Evolutionary conservation across 2,888 invertebrate species (phyloP).

Genomic region (Andrena flavipes): DNA sequence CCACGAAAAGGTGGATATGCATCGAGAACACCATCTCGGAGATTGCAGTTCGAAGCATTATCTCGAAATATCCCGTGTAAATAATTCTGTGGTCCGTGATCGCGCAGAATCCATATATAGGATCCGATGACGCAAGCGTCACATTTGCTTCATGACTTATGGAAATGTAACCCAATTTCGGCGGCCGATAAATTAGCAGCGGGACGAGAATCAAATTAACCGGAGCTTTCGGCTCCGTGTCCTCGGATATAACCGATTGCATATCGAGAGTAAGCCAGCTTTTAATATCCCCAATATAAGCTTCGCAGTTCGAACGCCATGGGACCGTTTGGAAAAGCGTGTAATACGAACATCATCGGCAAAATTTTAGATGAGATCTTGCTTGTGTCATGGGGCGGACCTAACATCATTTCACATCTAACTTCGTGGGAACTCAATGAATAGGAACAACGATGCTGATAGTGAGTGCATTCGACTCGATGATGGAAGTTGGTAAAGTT

Average conservation of each 20-base stretch:
- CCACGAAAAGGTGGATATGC: neutral
- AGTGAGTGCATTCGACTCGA: too few relatives aligned
- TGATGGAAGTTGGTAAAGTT: too few relatives aligned
- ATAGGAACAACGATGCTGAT: too few relatives aligned
- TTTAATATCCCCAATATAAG: slow-evolving; percentile 18
- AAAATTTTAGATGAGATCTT: neutral
- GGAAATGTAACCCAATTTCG: slow-evolving; percentile 49
- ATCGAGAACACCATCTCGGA: neutral
- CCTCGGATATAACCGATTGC: slow-evolving; percentile 2
- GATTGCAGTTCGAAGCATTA: too few relatives aligned
- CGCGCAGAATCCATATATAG: slow-evolving; percentile 15
- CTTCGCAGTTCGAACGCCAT: neutral
- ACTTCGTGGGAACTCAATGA: too few relatives aligned
- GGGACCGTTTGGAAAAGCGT: neutral
- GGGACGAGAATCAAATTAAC: slow-evolving; percentile 52
- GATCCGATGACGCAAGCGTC: slow-evolving; percentile 30
- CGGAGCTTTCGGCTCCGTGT: slow-evolving; percentile 13
- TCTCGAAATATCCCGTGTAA: neutral
- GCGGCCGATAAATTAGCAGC: slow-evolving; percentile 51
- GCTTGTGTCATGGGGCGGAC: too few relatives aligned
- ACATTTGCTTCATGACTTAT: slow-evolving; percentile 39
- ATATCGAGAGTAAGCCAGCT: neutral
- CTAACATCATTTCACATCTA: too few relatives aligned
- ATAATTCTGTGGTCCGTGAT: slow-evolving; percentile 17
- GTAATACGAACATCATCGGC: slow-evolving; percentile 27